Evolutionary conservation across 2,113 vertebrate genomes (phyloP).

Genomic region (Catharus bicknelli): DNA sequence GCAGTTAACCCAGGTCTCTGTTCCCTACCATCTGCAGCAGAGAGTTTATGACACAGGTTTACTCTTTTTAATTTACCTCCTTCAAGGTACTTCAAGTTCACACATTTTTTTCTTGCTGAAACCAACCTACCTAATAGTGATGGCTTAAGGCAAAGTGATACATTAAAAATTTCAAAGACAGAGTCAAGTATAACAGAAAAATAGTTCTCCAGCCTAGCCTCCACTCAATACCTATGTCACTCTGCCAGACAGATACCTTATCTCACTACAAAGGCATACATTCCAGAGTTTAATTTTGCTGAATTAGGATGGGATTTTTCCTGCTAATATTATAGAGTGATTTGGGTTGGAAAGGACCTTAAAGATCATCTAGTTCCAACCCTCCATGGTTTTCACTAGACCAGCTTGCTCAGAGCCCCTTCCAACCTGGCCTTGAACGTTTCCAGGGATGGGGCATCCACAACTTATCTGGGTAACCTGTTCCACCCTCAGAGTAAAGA

Average conservation of each 20-base stretch:
- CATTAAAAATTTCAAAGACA: background rate
- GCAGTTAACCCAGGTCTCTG: background rate
- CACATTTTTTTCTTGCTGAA: background rate
- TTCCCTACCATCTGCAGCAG: background rate
- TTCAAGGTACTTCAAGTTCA: background rate
- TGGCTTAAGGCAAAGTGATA: background rate
- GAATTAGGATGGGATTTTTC: background rate
- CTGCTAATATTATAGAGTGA: background rate
- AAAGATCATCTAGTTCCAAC: background rate
- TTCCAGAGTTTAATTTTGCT: background rate
- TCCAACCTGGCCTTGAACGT: background rate
- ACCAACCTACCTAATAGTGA: background rate
- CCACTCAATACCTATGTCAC: accelerated
- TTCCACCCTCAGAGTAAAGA: background rate
- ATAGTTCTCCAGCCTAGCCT: background rate
- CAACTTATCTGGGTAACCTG: background rate
- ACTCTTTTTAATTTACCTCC: background rate
- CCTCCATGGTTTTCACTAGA: accelerated
- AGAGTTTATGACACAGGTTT: background rate
- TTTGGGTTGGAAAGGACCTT: background rate
- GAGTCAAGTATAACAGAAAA: background rate
- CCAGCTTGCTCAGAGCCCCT: background rate
- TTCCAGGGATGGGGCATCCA: background rate
- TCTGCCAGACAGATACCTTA: background rate
- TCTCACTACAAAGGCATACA: background rate